phyloP scores from a whole-genome alignment of 1,140 invertebrate genomes.

The Venturia canescens region DNA sequence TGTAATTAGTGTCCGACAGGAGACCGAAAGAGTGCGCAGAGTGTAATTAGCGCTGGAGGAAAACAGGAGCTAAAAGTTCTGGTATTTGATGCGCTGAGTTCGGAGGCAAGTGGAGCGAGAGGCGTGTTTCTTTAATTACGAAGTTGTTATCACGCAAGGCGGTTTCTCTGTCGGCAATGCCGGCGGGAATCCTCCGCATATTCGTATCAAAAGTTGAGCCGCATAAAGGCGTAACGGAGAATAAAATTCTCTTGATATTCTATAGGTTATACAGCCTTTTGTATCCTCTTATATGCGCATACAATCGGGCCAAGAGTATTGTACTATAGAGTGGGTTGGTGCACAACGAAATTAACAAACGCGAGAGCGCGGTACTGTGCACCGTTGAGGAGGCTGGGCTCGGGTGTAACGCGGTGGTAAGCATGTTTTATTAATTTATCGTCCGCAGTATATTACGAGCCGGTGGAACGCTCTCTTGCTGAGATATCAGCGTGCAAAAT shows the following conservation, averaged over 20 bases:
- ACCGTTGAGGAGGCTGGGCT: constrained; percentile 52
- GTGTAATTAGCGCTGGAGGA: constrained; percentile 41
- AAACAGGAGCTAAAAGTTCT: constrained; percentile 22
- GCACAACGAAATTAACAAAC: constrained; percentile 46
- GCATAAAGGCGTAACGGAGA: background rate
- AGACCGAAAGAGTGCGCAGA: background rate
- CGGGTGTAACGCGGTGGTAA: constrained; percentile 54
- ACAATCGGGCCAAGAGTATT: background rate
- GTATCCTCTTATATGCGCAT: background rate
- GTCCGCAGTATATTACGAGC: constrained; percentile 60
- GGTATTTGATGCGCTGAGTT: background rate
- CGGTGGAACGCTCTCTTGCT: constrained; percentile 13
- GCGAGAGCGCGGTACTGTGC: constrained; percentile 48
- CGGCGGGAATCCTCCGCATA: constrained; percentile 5
- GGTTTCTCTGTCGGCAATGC: constrained; percentile 18
- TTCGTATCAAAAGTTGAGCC: background rate
- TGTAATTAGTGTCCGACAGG: constrained; percentile 36
- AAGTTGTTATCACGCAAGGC: constrained; percentile 57
- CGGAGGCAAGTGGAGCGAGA: background rate
- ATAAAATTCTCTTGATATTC: background rate
- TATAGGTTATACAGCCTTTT: background rate
- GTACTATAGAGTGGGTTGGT: constrained; percentile 18
- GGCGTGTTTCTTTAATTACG: constrained; percentile 68
- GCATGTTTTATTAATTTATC: constrained; percentile 72
- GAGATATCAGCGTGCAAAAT: constrained; percentile 49